Conservation (phyloP, 2,888 invertebrate species). For the Gnatocerus cornutus region DNA sequence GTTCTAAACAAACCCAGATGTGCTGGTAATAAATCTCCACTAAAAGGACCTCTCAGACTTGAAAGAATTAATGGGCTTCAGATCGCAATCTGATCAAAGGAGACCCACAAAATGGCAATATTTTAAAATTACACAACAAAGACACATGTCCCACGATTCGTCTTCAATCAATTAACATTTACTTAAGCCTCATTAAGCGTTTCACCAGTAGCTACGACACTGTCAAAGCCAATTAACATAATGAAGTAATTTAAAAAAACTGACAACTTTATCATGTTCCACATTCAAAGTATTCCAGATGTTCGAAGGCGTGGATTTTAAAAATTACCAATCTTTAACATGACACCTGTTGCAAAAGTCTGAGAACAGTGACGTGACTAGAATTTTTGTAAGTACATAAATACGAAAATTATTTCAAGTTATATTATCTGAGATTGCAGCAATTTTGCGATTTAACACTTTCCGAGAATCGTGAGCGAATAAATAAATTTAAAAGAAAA, state of each 20-base stretch:
- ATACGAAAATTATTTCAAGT: neutral
- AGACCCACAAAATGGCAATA: neutral
- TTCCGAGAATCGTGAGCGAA: neutral
- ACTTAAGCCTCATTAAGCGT: neutral
- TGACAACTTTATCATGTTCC: neutral
- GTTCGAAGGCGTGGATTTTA: neutral
- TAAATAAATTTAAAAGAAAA: slow-evolving; percentile 1
- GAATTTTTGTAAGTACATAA: neutral
- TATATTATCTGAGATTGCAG: neutral
- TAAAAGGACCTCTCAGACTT: neutral
- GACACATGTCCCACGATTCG: neutral
- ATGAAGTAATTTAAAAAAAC: neutral
- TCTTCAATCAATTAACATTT: neutral
- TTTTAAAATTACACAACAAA: neutral
- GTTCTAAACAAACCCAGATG: too few relatives aligned
- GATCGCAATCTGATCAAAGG: neutral
- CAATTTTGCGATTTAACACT: slow-evolving; percentile 1
- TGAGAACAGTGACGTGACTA: neutral
- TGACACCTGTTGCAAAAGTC: neutral
- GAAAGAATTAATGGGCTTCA: neutral
- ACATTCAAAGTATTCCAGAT: neutral
- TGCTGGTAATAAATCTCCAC: too few relatives aligned
- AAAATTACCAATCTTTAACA: neutral
- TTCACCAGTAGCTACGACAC: neutral
- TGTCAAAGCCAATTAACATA: neutral